Percentiles rank a stretch among this genome's conserved stretches.
Conservation (phyloP, 2,888 invertebrate genomes). For the Strigamia transsilvanica region DNA sequence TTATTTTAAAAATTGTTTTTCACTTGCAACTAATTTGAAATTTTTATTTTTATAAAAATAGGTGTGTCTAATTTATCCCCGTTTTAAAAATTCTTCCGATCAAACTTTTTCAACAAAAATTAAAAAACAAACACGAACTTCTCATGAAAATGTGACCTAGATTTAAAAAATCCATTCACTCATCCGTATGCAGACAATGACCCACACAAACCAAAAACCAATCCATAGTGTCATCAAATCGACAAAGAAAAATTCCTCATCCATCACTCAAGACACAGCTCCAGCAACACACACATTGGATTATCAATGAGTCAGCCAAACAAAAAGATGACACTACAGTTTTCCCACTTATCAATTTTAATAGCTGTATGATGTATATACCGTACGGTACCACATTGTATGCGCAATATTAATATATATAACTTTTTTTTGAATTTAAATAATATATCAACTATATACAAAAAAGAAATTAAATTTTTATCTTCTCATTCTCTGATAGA, state of each 20-base stretch:
- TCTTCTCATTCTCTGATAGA: not conserved
- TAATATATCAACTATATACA: not conserved
- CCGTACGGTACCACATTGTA: too few relatives aligned
- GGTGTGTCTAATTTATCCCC: not conserved
- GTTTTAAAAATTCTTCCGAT: not conserved
- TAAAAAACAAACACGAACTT: not conserved
- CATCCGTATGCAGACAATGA: conserved; percentile 26
- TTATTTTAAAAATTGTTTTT: not conserved
- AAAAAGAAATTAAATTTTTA: not conserved
- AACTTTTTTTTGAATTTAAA: too few relatives aligned
- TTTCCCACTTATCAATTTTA: conserved; percentile 1
- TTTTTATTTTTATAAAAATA: not conserved
- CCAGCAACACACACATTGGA: not conserved
- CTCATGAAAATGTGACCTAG: not conserved
- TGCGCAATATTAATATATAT: too few relatives aligned
- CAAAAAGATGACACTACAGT: conserved; percentile 10
- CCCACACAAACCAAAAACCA: conserved; percentile 6
- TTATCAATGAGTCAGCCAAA: conserved; percentile 26
- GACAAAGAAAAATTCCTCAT: conserved; percentile 22
- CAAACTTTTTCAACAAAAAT: not conserved
- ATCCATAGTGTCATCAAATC: conserved; percentile 26
- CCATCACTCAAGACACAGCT: not conserved
- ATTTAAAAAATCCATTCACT: not conserved
- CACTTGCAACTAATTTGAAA: not conserved
- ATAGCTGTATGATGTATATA: not conserved